Evolutionary conservation across 2,113 vertebrate species (phyloP).

Genomic region (Hylia prasina): DNA sequence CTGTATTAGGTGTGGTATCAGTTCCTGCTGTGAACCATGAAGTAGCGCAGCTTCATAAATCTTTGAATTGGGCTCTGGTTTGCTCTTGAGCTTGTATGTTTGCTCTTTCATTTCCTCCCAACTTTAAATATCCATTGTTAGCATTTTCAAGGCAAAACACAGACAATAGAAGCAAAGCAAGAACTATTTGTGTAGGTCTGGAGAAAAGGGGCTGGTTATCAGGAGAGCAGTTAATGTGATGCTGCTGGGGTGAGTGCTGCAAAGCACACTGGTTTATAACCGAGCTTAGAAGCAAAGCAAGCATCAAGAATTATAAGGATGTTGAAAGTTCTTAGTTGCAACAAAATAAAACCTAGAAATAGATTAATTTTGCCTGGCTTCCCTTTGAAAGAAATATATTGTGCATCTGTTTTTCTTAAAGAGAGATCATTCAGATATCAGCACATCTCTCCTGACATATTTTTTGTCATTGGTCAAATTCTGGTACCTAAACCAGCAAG

Average conservation of each 20-base stretch:
- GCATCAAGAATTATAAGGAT: background rate
- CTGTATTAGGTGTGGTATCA: background rate
- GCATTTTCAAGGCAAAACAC: slow-evolving; percentile 1
- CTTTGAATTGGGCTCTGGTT: background rate
- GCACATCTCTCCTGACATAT: background rate
- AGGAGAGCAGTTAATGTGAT: background rate
- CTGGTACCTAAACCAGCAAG: background rate
- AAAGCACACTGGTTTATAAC: background rate
- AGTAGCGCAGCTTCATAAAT: background rate
- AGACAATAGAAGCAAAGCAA: background rate
- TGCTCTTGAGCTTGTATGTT: background rate
- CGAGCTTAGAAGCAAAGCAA: background rate
- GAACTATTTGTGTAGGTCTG: background rate
- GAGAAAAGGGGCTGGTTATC: background rate
- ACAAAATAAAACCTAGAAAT: background rate
- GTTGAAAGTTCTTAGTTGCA: background rate
- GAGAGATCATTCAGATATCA: background rate
- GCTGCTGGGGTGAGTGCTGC: background rate
- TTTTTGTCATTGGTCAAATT: background rate
- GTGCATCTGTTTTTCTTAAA: background rate
- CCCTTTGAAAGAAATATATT: background rate
- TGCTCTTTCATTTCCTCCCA: background rate
- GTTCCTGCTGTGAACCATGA: background rate
- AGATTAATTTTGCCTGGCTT: background rate
- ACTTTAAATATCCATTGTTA: background rate